Conservation (phyloP, 2,888 invertebrate species). For the Phengaris alcon region DNA sequence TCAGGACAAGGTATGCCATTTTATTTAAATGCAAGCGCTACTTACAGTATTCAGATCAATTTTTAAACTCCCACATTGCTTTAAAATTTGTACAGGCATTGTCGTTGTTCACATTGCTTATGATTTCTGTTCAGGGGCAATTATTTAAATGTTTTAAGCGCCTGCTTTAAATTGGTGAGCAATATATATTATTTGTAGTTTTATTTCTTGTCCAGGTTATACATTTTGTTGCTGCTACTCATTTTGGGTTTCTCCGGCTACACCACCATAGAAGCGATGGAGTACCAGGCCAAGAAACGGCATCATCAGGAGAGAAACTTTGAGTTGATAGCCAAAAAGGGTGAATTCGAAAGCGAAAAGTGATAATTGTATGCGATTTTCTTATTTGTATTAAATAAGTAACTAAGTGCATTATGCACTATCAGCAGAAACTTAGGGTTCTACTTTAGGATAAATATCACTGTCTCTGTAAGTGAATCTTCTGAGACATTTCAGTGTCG, state of each 20-base stretch:
- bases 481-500: neutral
- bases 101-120: neutral
- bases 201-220: slow-evolving; percentile 75
- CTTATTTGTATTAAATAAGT: slow-evolving; percentile 3
- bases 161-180: neutral
- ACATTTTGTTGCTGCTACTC: slow-evolving; percentile 83
- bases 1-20: slow-evolving; percentile 70
- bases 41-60: no score
- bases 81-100: no score
- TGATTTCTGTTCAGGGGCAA: neutral
- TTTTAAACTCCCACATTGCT: no score
- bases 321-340: slow-evolving; percentile 58
- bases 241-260: slow-evolving; percentile 87
- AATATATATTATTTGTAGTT: neutral
- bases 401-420: neutral
- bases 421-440: neutral
- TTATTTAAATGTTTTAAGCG: neutral
- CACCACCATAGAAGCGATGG: slow-evolving; percentile 81
- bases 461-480: neutral
- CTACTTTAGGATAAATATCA: neutral
- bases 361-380: slow-evolving; percentile 16
- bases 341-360: slow-evolving; percentile 46
- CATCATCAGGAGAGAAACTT: slow-evolving; percentile 66
- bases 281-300: slow-evolving; percentile 63
- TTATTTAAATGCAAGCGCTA: neutral